A percentile compares a stretch with the other conserved stretches of the same genome.
Evolutionary conservation across 2,888 invertebrate genomes (phyloP).

Genomic region (Melanostoma scalare): DNA sequence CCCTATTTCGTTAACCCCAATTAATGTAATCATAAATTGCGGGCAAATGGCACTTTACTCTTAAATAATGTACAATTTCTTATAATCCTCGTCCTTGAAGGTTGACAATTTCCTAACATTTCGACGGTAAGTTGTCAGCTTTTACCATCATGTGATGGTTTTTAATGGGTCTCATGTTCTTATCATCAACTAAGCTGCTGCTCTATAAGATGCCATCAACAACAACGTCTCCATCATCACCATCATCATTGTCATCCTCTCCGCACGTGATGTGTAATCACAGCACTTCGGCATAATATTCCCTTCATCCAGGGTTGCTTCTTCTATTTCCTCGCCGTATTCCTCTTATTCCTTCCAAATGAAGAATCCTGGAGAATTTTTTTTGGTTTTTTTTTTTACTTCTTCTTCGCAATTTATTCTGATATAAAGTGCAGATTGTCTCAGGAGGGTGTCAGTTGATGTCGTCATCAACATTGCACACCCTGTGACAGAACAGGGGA

Average conservation of each 20-base stretch:
- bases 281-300: conserved; percentile 57
- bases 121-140: conserved; percentile 36
- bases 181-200: conserved; percentile 67
- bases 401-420: conserved; percentile 66
- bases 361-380: conserved; percentile 44
- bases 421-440: conserved; percentile 72
- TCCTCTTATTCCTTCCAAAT: conserved; percentile 41
- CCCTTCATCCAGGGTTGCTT: conserved; percentile 24
- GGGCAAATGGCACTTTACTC: conserved; percentile 58
- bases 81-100: conserved; percentile 44
- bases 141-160: conserved; percentile 62
- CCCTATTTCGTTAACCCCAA: conserved; percentile 51
- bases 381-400: conserved; percentile 19
- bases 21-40: conserved; percentile 66
- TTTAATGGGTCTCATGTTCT: conserved; percentile 68
- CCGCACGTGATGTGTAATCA: conserved; percentile 70
- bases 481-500: conserved; percentile 13
- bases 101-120: conserved; percentile 50
- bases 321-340: conserved; percentile 18
- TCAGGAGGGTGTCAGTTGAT: conserved; percentile 69
- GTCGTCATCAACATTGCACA: conserved; percentile 62
- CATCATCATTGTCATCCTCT: conserved; percentile 58
- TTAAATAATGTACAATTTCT: conserved; percentile 56
- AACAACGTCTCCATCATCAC: conserved; percentile 69
- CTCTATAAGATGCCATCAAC: conserved; percentile 58